Evolutionary conservation across 1,140 invertebrate genomes (phyloP).

Genomic region (Brachionus paranguensis): DNA sequence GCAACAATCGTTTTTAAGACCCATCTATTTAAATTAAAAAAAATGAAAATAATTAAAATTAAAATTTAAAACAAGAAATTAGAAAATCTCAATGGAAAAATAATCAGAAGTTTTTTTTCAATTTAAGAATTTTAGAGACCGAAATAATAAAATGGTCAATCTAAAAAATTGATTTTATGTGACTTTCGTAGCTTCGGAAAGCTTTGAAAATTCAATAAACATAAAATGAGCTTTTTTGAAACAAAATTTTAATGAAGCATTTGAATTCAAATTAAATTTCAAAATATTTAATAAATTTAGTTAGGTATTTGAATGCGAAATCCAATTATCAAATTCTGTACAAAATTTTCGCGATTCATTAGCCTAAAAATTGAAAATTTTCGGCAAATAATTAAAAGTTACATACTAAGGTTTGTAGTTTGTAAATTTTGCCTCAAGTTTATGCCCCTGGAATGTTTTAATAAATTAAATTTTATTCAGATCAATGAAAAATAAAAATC

Average conservation of each 20-base stretch:
- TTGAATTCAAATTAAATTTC: neutral
- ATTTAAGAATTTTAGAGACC: neutral
- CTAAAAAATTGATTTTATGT: neutral
- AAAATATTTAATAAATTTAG: neutral
- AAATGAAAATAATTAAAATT: too few species aligned
- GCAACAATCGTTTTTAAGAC: too few species aligned
- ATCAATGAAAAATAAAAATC: neutral
- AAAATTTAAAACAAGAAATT: too few species aligned
- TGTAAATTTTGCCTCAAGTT: neutral
- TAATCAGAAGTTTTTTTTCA: too few species aligned
- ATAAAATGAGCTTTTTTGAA: neutral
- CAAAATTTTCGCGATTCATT: neutral
- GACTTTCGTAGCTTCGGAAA: neutral
- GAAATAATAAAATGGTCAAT: neutral
- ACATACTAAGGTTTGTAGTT: neutral
- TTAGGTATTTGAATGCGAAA: neutral
- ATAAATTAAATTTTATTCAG: neutral
- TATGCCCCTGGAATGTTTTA: neutral
- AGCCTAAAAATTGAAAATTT: neutral
- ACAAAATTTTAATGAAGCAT: neutral
- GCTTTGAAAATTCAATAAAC: neutral
- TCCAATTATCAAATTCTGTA: neutral
- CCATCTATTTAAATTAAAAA: too few species aligned
- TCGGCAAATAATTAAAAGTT: neutral
- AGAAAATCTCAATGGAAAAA: too few species aligned